Evolutionary conservation across 2,888 invertebrate species (phyloP).

Genomic region (Machimus rusticus): DNA sequence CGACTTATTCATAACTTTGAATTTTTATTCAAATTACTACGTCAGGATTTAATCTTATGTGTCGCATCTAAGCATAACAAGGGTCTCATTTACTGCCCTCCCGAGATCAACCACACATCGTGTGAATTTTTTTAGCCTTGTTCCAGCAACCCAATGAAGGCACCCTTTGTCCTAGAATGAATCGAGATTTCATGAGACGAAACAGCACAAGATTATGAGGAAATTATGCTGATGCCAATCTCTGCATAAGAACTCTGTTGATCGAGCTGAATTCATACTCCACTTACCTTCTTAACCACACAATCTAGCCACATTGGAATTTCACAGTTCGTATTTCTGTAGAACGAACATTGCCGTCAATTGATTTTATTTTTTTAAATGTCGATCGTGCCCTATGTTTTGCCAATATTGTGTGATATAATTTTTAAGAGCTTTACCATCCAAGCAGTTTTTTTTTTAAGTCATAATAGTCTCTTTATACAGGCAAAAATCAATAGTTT

Average conservation of each 20-base stretch:
- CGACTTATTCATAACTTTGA: slow-evolving; percentile 13
- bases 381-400: not conserved
- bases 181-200: slow-evolving; percentile 23
- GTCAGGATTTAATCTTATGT: slow-evolving; percentile 14
- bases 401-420: not conserved
- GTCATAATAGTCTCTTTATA: too few species aligned
- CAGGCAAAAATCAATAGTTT: too few species aligned
- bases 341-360: not conserved
- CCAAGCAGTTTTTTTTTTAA: too few species aligned
- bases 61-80: slow-evolving; percentile 29
- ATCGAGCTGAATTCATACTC: not conserved
- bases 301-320: not conserved
- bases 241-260: slow-evolving; percentile 20
- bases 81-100: slow-evolving; percentile 15
- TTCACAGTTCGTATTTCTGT: not conserved
- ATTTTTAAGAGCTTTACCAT: not conserved
- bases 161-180: slow-evolving; percentile 28
- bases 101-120: slow-evolving; percentile 32
- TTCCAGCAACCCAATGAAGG: slow-evolving; percentile 1
- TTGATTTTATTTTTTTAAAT: not conserved
- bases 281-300: slow-evolving; percentile 18
- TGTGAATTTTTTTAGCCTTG: slow-evolving; percentile 14
- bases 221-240: slow-evolving; percentile 31
- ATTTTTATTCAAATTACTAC: slow-evolving; percentile 30
- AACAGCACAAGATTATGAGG: slow-evolving; percentile 28